A percentile compares a stretch with the other conserved stretches of the same genome.
phyloP scores from a whole-genome alignment of 2,797 vertebrate genomes.

The Caiman crocodilus region DNA sequence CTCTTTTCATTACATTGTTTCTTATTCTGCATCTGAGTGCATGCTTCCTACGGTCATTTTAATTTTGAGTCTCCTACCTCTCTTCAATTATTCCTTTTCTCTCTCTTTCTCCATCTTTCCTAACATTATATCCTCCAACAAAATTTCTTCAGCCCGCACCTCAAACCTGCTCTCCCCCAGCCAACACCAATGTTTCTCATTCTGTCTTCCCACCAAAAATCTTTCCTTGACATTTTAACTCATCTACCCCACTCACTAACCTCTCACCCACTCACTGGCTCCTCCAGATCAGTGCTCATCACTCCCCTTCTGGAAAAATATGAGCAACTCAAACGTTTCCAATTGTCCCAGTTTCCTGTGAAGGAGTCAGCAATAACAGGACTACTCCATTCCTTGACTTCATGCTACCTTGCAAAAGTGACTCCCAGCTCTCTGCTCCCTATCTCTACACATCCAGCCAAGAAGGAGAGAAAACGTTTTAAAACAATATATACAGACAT shows the following conservation, averaged over 20 bases:
- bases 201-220: neutral
- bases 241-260: rapidly evolving
- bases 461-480: neutral
- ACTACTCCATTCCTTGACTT: neutral
- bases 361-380: neutral
- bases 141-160: neutral
- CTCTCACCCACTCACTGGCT: rapidly evolving
- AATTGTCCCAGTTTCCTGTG: neutral
- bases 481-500: neutral
- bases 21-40: neutral
- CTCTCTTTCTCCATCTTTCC: neutral
- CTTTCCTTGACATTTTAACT: neutral
- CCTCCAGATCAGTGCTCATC: neutral
- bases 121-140: neutral
- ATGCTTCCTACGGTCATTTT: neutral
- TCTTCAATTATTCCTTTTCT: neutral
- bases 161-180: neutral
- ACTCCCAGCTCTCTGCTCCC: neutral
- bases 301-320: neutral
- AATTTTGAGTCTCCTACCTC: rapidly evolving
- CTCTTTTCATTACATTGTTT: neutral
- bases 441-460: neutral
- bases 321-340: neutral
- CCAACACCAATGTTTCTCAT: neutral
- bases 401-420: neutral